Conservation (phyloP, 2,888 invertebrate species). For the Galerucella calmariensis region DNA sequence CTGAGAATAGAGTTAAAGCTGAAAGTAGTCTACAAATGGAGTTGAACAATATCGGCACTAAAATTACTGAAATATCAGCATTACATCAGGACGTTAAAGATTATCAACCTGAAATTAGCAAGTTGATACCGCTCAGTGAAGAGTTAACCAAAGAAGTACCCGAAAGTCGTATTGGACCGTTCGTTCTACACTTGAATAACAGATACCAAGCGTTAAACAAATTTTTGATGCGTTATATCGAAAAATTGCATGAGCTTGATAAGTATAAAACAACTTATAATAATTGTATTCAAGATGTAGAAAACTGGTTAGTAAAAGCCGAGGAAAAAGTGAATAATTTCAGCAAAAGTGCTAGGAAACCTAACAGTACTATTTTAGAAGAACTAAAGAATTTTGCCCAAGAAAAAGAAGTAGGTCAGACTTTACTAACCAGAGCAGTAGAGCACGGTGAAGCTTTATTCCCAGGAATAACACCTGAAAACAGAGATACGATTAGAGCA, state of each 20-base stretch:
- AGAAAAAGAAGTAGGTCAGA: conserved; percentile 83
- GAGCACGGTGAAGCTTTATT: conserved; percentile 91
- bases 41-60: conserved; percentile 74
- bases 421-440: conserved; percentile 80
- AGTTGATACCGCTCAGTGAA: conserved; percentile 76
- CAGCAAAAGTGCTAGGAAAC: conserved; percentile 81
- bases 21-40: conserved; percentile 80
- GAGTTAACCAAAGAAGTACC: conserved; percentile 81
- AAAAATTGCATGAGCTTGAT: conserved; percentile 77
- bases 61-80: conserved; percentile 74
- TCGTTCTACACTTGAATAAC: conserved; percentile 80
- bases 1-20: conserved; percentile 78
- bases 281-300: conserved; percentile 75
- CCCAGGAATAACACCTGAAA: conserved; percentile 83
- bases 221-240: conserved; percentile 76
- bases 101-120: conserved; percentile 75
- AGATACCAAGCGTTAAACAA: conserved; percentile 81
- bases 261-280: conserved; percentile 77
- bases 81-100: conserved; percentile 74
- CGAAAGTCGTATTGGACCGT: conserved; percentile 85
- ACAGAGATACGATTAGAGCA: conserved; percentile 84
- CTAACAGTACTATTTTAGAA: conserved; percentile 79
- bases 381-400: conserved; percentile 79
- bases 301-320: conserved; percentile 82
- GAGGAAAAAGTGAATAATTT: conserved; percentile 79